These are phyloP conservation scores for Blastomussa wellsi DNA, from an alignment of 92 coral and sea anemone species.

Conservation along the genomic window DNA sequence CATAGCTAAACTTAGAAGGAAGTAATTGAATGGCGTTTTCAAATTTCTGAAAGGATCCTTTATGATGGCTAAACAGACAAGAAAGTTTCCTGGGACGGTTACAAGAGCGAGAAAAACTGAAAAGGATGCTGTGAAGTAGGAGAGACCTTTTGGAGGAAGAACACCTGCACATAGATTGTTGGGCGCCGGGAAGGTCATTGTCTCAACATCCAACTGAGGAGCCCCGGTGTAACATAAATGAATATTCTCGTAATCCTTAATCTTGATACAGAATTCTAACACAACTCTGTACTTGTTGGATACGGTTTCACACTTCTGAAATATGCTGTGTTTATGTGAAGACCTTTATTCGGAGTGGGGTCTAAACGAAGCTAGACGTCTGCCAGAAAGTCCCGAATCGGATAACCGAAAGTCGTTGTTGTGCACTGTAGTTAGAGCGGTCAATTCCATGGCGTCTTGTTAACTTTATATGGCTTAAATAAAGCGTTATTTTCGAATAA, in stretches of 20 bases:
- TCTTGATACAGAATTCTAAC: not conserved
- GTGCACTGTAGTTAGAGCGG: too few relatives aligned
- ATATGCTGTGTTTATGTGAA: not conserved
- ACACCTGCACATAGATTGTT: conserved; percentile 36
- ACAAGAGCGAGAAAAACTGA: conserved; percentile 64
- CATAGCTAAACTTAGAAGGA: conserved; percentile 75
- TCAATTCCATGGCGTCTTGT: too few relatives aligned
- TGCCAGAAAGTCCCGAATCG: too few relatives aligned
- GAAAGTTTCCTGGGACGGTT: conserved; percentile 81
- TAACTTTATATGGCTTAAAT: too few relatives aligned
- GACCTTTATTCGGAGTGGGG: not conserved
- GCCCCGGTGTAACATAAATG: too few relatives aligned
- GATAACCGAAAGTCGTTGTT: too few relatives aligned
- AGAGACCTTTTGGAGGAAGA: conserved; percentile 63
- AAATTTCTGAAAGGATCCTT: conserved; percentile 84
- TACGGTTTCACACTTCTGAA: not conserved
- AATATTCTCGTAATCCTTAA: not conserved
- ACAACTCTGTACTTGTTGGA: not conserved
- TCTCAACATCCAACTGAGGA: too few relatives aligned
- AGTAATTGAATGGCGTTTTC: conserved; percentile 80
- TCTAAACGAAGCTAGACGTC: too few relatives aligned
- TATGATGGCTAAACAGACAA: conserved; percentile 80
- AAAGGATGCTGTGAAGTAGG: conserved; percentile 71
- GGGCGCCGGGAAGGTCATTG: conserved; percentile 31
- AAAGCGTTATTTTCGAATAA: too few relatives aligned